Conservation (phyloP, 2,797 vertebrate species). For the Limnodromus scolopaceus region DNA sequence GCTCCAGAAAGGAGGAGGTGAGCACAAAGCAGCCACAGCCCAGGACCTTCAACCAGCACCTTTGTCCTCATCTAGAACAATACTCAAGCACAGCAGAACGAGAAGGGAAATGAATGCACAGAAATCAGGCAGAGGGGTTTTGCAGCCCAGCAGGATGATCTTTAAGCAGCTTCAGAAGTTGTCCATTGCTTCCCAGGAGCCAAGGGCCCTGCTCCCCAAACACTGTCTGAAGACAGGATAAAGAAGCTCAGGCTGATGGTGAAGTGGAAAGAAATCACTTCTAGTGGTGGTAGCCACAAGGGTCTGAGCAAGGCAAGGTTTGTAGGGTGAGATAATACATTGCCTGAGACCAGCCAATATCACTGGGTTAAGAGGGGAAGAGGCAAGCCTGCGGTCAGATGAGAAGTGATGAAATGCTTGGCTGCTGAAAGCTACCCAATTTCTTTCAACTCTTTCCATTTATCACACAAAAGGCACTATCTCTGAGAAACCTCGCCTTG, state of each 20-base stretch:
- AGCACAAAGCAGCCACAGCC: not conserved
- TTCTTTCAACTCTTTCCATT: constrained; percentile 2
- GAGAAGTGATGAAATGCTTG: not conserved
- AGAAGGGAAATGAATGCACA: not conserved
- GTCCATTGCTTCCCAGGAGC: not conserved
- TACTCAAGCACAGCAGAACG: not conserved
- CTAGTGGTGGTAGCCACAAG: not conserved
- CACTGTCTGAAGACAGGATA: not conserved
- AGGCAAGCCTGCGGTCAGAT: not conserved
- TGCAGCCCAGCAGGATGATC: not conserved
- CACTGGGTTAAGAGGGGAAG: not conserved
- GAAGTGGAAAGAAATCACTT: not conserved
- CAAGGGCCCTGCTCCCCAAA: not conserved
- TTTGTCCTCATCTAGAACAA: not conserved
- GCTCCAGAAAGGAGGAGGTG: not conserved
- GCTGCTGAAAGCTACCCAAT: not conserved
- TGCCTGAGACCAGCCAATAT: not conserved
- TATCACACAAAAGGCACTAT: not conserved
- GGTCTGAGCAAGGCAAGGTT: not conserved
- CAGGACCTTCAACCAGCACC: not conserved
- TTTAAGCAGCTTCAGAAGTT: not conserved
- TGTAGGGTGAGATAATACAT: not conserved
- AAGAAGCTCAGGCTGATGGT: not conserved
- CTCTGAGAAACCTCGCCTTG: not conserved
- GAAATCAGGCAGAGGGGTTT: not conserved